These are phyloP conservation scores for Thyatira batis DNA, from an alignment of 2,888 invertebrate species.

Conservation along the genomic window DNA sequence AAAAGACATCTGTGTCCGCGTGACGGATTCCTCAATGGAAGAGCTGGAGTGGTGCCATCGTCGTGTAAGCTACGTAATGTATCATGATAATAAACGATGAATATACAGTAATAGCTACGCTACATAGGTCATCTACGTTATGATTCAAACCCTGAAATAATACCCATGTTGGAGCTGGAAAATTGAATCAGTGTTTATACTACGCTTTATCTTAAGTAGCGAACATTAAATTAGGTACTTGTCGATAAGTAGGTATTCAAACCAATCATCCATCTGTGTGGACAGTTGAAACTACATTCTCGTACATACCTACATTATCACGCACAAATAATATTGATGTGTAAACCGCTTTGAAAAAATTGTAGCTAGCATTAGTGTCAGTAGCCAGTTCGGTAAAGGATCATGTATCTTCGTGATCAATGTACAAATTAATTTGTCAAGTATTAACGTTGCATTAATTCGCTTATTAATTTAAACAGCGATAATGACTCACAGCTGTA, in stretches of 20 bases:
- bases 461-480: conserved; percentile 29
- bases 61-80: neutral
- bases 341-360: neutral
- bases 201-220: too few relatives aligned
- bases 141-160: too few relatives aligned
- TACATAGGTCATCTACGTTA: neutral
- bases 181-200: too few relatives aligned
- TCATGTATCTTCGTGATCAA: conserved; percentile 16
- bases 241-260: too few relatives aligned
- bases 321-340: neutral
- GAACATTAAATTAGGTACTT: too few relatives aligned
- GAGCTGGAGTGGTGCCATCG: neutral
- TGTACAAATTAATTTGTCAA: conserved; percentile 4
- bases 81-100: neutral
- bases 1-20: neutral
- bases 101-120: neutral
- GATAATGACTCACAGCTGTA: conserved; percentile 45
- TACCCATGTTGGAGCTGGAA: too few relatives aligned
- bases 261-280: too few relatives aligned
- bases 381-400: neutral
- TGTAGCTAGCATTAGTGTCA: neutral
- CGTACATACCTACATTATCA: neutral
- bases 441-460: conserved; percentile 13
- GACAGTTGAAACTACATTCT: neutral
- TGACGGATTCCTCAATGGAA: neutral